Base-by-base conservation (phyloP, 2,888 invertebrate species). In the Balanococcus diminutus region DNA sequence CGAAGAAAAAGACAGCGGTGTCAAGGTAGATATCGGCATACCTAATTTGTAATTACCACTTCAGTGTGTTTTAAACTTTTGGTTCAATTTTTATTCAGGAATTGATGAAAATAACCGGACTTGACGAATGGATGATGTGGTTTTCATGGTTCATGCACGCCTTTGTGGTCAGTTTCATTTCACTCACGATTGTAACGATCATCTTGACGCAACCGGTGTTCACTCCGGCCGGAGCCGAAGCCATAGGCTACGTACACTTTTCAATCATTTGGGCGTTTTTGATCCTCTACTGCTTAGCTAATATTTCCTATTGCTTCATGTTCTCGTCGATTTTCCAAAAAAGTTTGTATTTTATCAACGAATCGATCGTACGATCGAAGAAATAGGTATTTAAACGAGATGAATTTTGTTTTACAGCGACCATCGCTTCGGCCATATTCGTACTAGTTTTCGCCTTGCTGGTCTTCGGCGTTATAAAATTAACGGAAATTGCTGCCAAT, bases 1-100 rank as follows among this genome's bases (percentile, higher is more conserved):
- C 9, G 83, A 56, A 67, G 83, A 83, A 61, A 83, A 83, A 61
- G 39, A 32, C 16, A 83, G 61, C 22, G 83, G 83, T 8, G 83
- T 83, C 19, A 83, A 83, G 61, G 83, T 83, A 39, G 36, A 1
- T n/a, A n/a, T n/a, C n/a, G n/a, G n/a, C n/a, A n/a, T n/a, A n/a
- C n/a, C n/a, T n/a, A n/a, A n/a, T n/a, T n/a, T n/a, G n/a, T n/a
- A n/a, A n/a, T n/a, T n/a, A n/a, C n/a, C n/a, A n/a, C n/a, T n/a
- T n/a, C n/a, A n/a, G n/a, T n/a, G n/a, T n/a, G n/a, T n/a, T n/a
- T n/a, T n/a, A n/a, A n/a, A n/a, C 1, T 46, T 16, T 46, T 46
- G 46, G 36, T n/a, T n/a, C 5, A 4, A 42, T 42, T 46, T 46
- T 46, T 46, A n/a, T 46, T 22, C 22, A 56, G 83, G 83, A 83